phyloP scores from a whole-genome alignment of 1,140 invertebrate species.

The Drosophila erecta region DNA sequence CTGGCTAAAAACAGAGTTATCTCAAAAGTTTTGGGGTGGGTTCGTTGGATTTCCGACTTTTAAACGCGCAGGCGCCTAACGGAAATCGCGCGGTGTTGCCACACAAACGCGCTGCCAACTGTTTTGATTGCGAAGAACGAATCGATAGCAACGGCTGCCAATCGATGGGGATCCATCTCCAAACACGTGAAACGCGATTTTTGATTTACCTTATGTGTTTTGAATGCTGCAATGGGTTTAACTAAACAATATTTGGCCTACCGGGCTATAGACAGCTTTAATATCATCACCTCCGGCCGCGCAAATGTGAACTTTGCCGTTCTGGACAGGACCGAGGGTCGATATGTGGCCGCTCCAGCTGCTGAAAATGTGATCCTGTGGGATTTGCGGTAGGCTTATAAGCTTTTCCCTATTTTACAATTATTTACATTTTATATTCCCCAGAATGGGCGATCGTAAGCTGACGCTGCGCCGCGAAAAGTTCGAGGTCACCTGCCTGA shows the following conservation, averaged over 20 bases:
- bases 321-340: conserved; percentile 90
- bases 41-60: conserved; percentile 7
- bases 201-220: conserved; percentile 17
- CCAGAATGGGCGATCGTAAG: conserved; percentile 93
- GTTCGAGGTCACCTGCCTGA: conserved; percentile 90
- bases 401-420: background rate
- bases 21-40: conserved; percentile 32
- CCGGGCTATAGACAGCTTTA: conserved; percentile 91
- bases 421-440: background rate
- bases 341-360: conserved; percentile 94
- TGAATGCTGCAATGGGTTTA: conserved; percentile 91
- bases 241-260: conserved; percentile 99
- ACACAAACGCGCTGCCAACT: conserved; percentile 1
- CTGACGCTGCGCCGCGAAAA: conserved; percentile 91
- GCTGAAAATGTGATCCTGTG: conserved; percentile 97
- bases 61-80: conserved; percentile 58
- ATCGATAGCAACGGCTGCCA: background rate
- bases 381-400: conserved; percentile 89
- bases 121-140: background rate
- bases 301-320: conserved; percentile 92
- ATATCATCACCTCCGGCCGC: conserved; percentile 92
- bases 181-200: conserved; percentile 67
- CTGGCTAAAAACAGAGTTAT: conserved; percentile 1
- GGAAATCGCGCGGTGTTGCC: conserved; percentile 16
- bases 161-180: background rate